Evolutionary conservation across 2,888 invertebrate genomes (phyloP).

Genomic region (Papilio elwesi): DNA sequence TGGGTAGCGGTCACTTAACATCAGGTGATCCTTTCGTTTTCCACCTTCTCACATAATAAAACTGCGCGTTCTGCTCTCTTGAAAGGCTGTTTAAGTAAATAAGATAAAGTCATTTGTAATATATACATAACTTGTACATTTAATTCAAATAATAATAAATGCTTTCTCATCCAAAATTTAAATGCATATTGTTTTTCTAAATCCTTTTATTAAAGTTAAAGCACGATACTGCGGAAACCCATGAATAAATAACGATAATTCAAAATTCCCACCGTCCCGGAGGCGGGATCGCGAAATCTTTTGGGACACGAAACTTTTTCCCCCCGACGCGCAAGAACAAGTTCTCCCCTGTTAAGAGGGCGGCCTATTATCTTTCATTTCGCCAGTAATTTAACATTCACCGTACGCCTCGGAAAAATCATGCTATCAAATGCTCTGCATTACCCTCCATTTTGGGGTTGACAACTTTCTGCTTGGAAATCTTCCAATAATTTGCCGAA

Average conservation of each 20-base stretch:
- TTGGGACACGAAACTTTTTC: conserved; percentile 74
- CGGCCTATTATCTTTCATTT: conserved; percentile 83
- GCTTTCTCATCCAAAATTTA: neutral
- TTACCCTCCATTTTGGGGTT: conserved; percentile 70
- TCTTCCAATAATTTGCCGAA: conserved; percentile 82
- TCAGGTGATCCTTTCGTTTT: too few relatives aligned
- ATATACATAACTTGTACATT: neutral
- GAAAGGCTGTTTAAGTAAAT: too few relatives aligned
- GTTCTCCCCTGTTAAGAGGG: conserved; percentile 72
- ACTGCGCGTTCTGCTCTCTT: too few relatives aligned
- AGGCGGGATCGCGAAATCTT: conserved; percentile 76
- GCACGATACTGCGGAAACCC: conserved; percentile 51
- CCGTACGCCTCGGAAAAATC: conserved; percentile 74
- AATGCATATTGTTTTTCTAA: conserved; percentile 18
- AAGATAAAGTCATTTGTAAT: too few relatives aligned
- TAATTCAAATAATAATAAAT: neutral
- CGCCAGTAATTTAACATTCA: conserved; percentile 82
- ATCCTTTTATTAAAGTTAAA: conserved; percentile 30
- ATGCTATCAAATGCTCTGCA: conserved; percentile 78
- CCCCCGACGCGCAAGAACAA: conserved; percentile 53
- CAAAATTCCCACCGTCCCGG: conserved; percentile 64
- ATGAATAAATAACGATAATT: conserved; percentile 75
- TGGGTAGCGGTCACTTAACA: too few relatives aligned
- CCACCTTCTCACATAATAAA: too few relatives aligned
- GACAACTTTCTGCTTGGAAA: conserved; percentile 79